phyloP scores from a whole-genome alignment of 2,113 vertebrate species.

The Scartelaos histophorus region DNA sequence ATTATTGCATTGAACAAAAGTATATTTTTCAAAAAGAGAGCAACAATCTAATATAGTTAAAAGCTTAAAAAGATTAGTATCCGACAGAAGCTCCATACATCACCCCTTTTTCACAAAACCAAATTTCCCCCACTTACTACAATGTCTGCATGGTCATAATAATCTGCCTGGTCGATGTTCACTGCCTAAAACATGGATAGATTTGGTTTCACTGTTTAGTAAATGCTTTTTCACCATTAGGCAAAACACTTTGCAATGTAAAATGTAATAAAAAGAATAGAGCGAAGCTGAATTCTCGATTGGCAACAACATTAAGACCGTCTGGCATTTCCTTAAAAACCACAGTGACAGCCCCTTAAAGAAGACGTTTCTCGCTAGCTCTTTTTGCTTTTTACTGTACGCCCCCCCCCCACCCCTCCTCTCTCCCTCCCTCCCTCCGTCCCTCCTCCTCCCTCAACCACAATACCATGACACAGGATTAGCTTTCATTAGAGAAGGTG shows the following conservation, averaged over 20 bases:
- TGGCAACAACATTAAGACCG: conserved; percentile 38
- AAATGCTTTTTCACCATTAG: not conserved
- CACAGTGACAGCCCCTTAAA: conserved; percentile 59
- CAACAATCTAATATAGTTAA: not conserved
- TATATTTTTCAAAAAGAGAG: not conserved
- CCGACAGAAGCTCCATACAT: not conserved
- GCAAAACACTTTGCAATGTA: not conserved
- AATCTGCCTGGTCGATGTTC: not conserved
- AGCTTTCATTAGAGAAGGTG: conserved; percentile 72
- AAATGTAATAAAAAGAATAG: conserved; percentile 17
- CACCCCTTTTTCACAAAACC: not conserved
- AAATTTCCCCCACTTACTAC: not conserved
- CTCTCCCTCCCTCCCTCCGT: not conserved
- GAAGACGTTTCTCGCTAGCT: conserved; percentile 66
- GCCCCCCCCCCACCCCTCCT: conserved; percentile 14
- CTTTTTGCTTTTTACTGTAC: conserved; percentile 44
- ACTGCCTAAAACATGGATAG: not conserved
- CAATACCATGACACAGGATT: conserved; percentile 73
- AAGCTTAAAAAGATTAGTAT: not conserved
- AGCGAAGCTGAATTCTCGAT: conserved; percentile 27
- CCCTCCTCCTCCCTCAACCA: conserved; percentile 25
- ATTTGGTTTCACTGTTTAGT: not conserved
- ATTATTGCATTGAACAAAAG: not conserved
- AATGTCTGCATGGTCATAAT: not conserved
- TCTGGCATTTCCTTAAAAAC: conserved; percentile 52